A percentile compares a stretch with the other conserved stretches of the same genome.
phyloP scores from a whole-genome alignment of 2,113 vertebrate species.

The Callaeas wilsoni region DNA sequence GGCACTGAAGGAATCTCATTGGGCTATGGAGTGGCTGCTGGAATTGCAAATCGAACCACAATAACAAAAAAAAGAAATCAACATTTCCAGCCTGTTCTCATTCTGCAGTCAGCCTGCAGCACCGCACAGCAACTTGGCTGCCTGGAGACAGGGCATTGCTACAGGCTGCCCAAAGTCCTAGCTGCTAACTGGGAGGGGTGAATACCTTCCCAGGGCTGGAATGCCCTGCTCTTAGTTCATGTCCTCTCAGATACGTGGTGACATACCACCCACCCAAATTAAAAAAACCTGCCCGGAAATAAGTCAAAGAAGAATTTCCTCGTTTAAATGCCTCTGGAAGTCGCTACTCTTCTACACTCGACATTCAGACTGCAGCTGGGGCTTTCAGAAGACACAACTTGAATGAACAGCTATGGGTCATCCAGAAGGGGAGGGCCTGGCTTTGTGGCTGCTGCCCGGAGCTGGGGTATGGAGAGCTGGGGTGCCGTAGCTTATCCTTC shows the following conservation, averaged over 20 bases:
- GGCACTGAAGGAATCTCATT: background rate
- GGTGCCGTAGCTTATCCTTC: background rate
- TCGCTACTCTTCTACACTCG: background rate
- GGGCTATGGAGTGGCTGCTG: background rate
- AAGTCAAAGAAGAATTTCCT: background rate
- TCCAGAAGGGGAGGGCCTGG: background rate
- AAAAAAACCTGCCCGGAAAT: background rate
- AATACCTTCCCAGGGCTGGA: background rate
- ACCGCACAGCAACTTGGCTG: fast-evolving
- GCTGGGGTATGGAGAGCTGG: background rate
- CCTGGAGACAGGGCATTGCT: background rate
- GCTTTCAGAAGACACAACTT: background rate
- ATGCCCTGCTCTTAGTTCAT: background rate
- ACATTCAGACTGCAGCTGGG: background rate
- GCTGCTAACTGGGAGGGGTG: background rate
- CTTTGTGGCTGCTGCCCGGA: background rate
- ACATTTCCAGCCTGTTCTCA: background rate
- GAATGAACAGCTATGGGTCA: background rate
- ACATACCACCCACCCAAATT: background rate
- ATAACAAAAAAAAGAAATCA: background rate
- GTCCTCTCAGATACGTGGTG: background rate
- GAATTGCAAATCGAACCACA: background rate
- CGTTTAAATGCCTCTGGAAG: background rate
- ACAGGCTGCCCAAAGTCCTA: background rate
- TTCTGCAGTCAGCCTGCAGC: background rate